phyloP scores from a whole-genome alignment of 2,113 vertebrate genomes.

The Cryptomyrus ogoouensis region DNA sequence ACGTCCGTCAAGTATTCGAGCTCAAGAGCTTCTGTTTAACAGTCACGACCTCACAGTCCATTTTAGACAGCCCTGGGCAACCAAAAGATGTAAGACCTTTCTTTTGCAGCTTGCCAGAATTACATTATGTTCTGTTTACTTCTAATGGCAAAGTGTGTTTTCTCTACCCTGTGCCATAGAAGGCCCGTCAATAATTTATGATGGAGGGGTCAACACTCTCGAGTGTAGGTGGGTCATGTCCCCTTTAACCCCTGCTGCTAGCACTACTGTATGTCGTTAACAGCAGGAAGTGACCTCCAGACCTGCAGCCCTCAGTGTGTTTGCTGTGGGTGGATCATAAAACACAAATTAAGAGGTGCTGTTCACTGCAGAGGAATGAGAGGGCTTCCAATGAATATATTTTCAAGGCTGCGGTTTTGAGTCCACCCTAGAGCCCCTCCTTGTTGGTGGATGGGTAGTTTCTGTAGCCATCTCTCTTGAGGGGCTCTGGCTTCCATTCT shows the following conservation, averaged over 20 bases:
- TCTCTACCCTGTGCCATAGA: background rate
- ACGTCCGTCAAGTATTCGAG: background rate
- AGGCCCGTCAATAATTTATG: background rate
- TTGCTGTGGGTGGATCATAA: background rate
- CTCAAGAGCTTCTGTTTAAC: background rate
- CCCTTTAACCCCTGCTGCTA: background rate
- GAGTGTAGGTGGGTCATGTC: background rate
- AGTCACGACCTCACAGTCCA: background rate
- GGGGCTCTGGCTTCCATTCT: background rate
- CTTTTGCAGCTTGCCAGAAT: background rate
- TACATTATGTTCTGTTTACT: background rate
- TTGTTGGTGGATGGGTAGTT: background rate
- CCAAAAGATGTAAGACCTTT: background rate
- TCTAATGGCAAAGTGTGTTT: background rate
- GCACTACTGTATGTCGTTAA: background rate
- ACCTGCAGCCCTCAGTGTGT: background rate
- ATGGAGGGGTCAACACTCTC: background rate
- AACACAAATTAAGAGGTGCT: slow-evolving; percentile 3
- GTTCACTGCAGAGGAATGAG: background rate
- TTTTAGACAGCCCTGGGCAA: background rate
- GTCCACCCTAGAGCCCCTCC: background rate
- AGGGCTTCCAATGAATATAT: background rate
- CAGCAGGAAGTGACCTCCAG: background rate
- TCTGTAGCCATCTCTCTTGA: background rate
- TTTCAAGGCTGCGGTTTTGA: background rate